Evolutionary conservation across 2,113 vertebrate species (phyloP), one percentile per base, ranked within the genome.

Genomic region (Leptobrachium ailaonicum): DNA sequence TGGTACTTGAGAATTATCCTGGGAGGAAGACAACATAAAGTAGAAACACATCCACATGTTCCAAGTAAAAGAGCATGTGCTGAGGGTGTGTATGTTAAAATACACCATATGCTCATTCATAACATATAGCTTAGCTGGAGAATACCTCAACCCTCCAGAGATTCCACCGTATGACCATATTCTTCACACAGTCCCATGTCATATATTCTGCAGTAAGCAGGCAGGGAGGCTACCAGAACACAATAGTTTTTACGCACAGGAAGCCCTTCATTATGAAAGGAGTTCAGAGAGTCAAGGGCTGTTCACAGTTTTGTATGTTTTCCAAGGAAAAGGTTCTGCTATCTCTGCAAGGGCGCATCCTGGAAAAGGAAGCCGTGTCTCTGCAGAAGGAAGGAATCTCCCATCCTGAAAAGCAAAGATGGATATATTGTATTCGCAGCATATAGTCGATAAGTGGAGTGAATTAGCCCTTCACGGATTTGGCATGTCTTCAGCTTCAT

Each of bases 231-330:
- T 69, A 43, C 42, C 2, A 64, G 79, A 86, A 85, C 77, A 92
- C 90, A 94, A 92, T 93, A 83, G 91, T 88, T 85, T 32, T 92
- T 92, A 91, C 87, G 90, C 73, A 92, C 91, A 92, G 91, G 93
- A 94, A 92, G 83, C 85, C 85, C 67, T 81, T 83, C 75, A 60
- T 83, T 69, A 77, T 83, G 78, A 87, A 83, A 83, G 82, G 83
- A 83, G 86, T 87, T 88, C 85, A 78, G 50, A 82, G 78, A 84
- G 72, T 78, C 82, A 79, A 56, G 67, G 82, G 41, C 83, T 86
- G 83, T 76, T 76, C 71, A 84, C 68, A 73, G 69, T 80, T 32
- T 50, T 63, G 74, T 66, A 81, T 67, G 6, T 86, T 89, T 85
- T 71, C 41, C 41, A 85, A 88, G 83, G 81, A 88, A 79, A 79